phyloP scores from a whole-genome alignment of 2,888 invertebrate species.

The Sylvicola cinctus region DNA sequence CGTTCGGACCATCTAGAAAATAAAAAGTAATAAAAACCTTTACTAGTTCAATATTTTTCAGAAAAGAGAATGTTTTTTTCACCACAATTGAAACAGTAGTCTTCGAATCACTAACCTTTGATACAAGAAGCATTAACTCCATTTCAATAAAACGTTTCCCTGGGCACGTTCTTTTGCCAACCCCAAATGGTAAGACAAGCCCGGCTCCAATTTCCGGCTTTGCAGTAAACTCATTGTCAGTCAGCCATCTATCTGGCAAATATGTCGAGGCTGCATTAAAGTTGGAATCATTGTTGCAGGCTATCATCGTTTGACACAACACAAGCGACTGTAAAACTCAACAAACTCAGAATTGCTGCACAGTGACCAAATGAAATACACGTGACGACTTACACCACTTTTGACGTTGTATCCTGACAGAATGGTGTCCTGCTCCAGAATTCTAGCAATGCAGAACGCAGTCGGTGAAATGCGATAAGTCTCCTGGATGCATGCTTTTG shows the following conservation, averaged over 20 bases:
- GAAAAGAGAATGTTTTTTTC: neutral
- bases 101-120: slow-evolving; percentile 35
- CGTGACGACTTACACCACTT: slow-evolving; percentile 37
- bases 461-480: slow-evolving; percentile 45
- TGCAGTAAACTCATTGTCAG: slow-evolving; percentile 7
- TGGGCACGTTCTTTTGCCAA: slow-evolving; percentile 62
- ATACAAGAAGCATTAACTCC: slow-evolving; percentile 49
- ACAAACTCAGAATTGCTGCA: slow-evolving; percentile 1
- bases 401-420: slow-evolving; percentile 47
- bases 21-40: slow-evolving; percentile 1
- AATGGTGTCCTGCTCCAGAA: slow-evolving; percentile 48
- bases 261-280: slow-evolving; percentile 50
- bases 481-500: slow-evolving; percentile 60
- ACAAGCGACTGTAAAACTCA: slow-evolving; percentile 42
- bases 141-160: slow-evolving; percentile 69
- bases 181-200: slow-evolving; percentile 59
- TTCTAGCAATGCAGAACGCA: slow-evolving; percentile 56
- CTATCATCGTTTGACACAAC: slow-evolving; percentile 64
- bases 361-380: neutral
- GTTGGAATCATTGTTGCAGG: slow-evolving; percentile 52
- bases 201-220: slow-evolving; percentile 33
- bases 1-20: slow-evolving; percentile 39
- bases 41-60: slow-evolving; percentile 1
- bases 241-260: slow-evolving; percentile 58
- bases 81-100: no score